phyloP scores from a whole-genome alignment of 2,113 vertebrate genomes.

The Saguinus midas region DNA sequence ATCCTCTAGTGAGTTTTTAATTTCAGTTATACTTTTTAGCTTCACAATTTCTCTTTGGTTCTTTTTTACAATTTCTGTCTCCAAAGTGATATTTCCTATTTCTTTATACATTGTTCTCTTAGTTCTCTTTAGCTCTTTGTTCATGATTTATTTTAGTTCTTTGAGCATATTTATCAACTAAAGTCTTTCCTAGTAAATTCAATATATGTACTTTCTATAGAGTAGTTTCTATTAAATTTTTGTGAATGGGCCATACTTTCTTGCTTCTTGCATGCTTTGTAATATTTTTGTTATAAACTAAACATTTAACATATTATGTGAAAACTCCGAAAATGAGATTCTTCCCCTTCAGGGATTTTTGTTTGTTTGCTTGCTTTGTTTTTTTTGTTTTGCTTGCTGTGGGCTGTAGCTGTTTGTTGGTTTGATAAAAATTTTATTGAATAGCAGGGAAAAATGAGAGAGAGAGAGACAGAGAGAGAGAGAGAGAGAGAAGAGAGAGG shows the following conservation, averaged over 20 bases:
- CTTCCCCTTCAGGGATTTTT: neutral
- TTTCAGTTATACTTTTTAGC: neutral
- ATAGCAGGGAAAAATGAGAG: too few relatives aligned
- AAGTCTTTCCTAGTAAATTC: neutral
- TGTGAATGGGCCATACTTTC: neutral
- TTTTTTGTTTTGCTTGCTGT: neutral
- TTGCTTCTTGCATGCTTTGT: neutral
- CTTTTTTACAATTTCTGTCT: neutral
- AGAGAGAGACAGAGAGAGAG: neutral
- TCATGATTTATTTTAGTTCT: neutral
- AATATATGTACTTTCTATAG: neutral
- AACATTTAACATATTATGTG: neutral
- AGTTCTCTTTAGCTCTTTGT: neutral
- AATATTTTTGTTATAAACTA: neutral
- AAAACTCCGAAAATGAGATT: neutral
- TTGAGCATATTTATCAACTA: neutral
- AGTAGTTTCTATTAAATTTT: neutral
- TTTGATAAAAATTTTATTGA: neutral
- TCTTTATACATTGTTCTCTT: too few relatives aligned
- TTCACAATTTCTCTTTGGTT: neutral
- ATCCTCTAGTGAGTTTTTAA: neutral
- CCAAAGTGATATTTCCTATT: neutral
- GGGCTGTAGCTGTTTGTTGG: neutral
- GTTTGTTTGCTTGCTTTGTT: neutral
- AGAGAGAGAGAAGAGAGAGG: neutral